A percentile compares a stretch with the other conserved stretches of the same genome.
These are phyloP conservation scores for Triplophysa dalaica DNA, from an alignment of 2,113 vertebrate species.

Conservation along the genomic window DNA sequence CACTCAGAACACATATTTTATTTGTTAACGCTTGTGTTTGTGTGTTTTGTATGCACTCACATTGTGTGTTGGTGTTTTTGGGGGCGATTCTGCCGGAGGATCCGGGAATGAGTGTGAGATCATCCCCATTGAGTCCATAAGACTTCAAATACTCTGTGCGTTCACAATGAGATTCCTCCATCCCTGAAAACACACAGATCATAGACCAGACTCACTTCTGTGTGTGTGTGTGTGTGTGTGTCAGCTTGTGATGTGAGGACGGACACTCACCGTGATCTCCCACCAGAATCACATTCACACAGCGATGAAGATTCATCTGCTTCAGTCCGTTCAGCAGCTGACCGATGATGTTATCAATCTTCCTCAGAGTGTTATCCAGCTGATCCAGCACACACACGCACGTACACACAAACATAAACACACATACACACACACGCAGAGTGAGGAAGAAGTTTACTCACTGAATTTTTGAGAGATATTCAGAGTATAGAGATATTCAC, in stretches of 20 bases:
- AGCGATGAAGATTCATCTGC: slow-evolving; percentile 92
- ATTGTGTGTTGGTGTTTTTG: slow-evolving; percentile 76
- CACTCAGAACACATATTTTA: too few species aligned
- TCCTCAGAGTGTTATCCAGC: slow-evolving; percentile 89
- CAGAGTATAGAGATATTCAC: too few species aligned
- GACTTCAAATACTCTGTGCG: slow-evolving; percentile 91
- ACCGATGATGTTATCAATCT: slow-evolving; percentile 90
- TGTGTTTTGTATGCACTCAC: slow-evolving; percentile 35
- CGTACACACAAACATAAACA: slow-evolving; percentile 8
- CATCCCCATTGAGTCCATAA: slow-evolving; percentile 88
- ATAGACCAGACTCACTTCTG: not conserved
- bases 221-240: not conserved
- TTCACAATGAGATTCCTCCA: slow-evolving; percentile 95
- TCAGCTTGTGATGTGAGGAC: not conserved
- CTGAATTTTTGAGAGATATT: too few species aligned
- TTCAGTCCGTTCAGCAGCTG: slow-evolving; percentile 98
- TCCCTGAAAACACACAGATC: slow-evolving; percentile 74
- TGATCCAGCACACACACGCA: slow-evolving; percentile 55
- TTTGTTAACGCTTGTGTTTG: not conserved
- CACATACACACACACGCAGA: too few species aligned
- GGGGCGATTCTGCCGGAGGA: slow-evolving; percentile 89
- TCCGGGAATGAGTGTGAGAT: slow-evolving; percentile 86
- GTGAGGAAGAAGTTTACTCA: too few species aligned
- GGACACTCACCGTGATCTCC: slow-evolving; percentile 88
- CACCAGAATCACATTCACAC: slow-evolving; percentile 93